Evolutionary conservation across 2,797 vertebrate genomes (phyloP).

Genomic region (Parambassis ranga): DNA sequence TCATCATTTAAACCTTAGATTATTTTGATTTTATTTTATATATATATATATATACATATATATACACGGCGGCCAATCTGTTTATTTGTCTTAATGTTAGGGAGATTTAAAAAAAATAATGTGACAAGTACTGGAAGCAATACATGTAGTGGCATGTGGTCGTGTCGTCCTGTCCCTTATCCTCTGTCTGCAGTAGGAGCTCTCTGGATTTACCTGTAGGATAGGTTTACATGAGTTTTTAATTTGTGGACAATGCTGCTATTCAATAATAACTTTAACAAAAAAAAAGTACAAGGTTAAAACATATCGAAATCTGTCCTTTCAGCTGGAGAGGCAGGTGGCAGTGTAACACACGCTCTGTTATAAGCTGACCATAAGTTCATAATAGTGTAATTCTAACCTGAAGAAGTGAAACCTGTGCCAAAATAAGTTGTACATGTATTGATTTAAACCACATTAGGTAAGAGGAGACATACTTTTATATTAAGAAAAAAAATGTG

Average conservation of each 20-base stretch:
- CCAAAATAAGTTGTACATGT: slow-evolving; percentile 81
- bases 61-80: slow-evolving; percentile 38
- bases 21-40: not conserved
- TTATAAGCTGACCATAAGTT: slow-evolving; percentile 72
- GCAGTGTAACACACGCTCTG: slow-evolving; percentile 71
- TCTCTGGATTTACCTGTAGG: slow-evolving; percentile 75
- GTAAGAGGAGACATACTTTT: slow-evolving; percentile 81
- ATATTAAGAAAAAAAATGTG: slow-evolving; percentile 84
- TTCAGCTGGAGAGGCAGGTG: slow-evolving; percentile 78
- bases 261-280: slow-evolving; percentile 83
- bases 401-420: slow-evolving; percentile 79
- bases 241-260: slow-evolving; percentile 86
- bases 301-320: slow-evolving; percentile 82
- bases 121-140: slow-evolving; percentile 87
- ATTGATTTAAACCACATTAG: slow-evolving; percentile 77
- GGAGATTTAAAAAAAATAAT: slow-evolving; percentile 79
- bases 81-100: slow-evolving; percentile 61
- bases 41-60: slow-evolving; percentile 9
- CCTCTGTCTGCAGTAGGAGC: slow-evolving; percentile 78
- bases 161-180: slow-evolving; percentile 79
- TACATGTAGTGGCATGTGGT: slow-evolving; percentile 84
- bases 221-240: slow-evolving; percentile 77
- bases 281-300: slow-evolving; percentile 76
- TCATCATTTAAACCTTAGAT: slow-evolving; percentile 52
- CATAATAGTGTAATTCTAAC: slow-evolving; percentile 70